These are phyloP conservation scores for Martes flavigula DNA, from an alignment of 2,797 vertebrate species.

Conservation along the genomic window DNA sequence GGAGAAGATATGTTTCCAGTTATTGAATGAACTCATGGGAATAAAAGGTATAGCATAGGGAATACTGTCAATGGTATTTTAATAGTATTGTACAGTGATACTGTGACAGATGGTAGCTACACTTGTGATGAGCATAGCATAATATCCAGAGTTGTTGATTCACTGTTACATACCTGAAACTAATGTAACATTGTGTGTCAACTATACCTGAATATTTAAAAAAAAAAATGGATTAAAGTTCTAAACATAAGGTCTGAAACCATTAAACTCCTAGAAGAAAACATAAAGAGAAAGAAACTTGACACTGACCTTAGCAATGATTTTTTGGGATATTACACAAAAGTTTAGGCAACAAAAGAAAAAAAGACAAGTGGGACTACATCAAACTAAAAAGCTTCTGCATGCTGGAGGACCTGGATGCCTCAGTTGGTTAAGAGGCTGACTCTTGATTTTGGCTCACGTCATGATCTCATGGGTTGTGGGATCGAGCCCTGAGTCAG, in stretches of 20 bases:
- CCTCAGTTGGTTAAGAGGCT: background rate
- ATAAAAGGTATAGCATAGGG: background rate
- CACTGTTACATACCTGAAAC: background rate
- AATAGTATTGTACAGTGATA: background rate
- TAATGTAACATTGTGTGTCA: background rate
- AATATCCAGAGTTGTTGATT: background rate
- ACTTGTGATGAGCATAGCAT: background rate
- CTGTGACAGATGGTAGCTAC: background rate
- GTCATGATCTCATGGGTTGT: no score
- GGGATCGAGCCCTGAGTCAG: no score
- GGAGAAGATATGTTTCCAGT: background rate
- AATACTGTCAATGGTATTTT: background rate
- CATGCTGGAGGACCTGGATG: background rate
- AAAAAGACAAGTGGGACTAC: background rate
- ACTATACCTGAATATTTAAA: background rate
- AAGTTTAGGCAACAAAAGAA: background rate
- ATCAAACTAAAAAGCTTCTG: background rate
- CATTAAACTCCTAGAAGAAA: background rate
- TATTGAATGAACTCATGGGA: background rate
- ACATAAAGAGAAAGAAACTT: background rate
- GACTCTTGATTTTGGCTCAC: background rate
- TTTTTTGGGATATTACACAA: background rate
- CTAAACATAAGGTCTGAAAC: background rate
- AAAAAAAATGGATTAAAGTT: background rate
- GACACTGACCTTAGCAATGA: background rate